phyloP scores from a whole-genome alignment of 2,888 invertebrate species.

The Tipula confusa region DNA sequence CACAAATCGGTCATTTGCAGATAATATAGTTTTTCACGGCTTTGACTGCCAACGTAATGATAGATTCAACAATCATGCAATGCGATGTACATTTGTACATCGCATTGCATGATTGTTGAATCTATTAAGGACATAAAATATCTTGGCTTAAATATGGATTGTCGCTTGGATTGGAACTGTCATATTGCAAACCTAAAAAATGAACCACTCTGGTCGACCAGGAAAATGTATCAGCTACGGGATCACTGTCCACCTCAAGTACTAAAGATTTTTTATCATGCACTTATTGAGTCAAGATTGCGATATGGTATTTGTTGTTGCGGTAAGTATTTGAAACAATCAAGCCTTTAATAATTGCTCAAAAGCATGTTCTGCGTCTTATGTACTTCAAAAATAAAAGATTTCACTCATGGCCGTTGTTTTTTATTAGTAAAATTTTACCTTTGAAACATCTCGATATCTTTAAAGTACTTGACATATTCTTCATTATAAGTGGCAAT shows the following conservation, averaged over 20 bases:
- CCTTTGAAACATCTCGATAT: no score
- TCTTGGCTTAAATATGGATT: background rate
- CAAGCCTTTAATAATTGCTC: background rate
- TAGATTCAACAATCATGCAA: no score
- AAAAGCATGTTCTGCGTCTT: background rate
- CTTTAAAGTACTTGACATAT: no score
- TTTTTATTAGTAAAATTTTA: no score
- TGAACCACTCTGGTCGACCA: background rate
- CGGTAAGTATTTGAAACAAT: no score
- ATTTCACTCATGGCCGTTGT: no score
- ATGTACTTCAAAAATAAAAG: background rate
- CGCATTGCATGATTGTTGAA: background rate
- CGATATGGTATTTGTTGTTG: background rate
- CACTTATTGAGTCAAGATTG: background rate
- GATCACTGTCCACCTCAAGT: background rate
- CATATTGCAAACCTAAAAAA: background rate
- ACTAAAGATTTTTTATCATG: background rate
- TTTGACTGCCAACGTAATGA: no score
- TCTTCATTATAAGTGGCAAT: no score
- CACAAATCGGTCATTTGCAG: background rate
- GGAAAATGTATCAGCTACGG: background rate
- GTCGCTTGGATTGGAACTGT: background rate
- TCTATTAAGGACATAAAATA: background rate
- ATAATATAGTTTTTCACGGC: background rate
- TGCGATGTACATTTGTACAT: no score